Percentiles rank a stretch among this genome's conserved stretches.
Conservation (phyloP, 2,113 vertebrate genomes). For the Spea bombifrons region DNA sequence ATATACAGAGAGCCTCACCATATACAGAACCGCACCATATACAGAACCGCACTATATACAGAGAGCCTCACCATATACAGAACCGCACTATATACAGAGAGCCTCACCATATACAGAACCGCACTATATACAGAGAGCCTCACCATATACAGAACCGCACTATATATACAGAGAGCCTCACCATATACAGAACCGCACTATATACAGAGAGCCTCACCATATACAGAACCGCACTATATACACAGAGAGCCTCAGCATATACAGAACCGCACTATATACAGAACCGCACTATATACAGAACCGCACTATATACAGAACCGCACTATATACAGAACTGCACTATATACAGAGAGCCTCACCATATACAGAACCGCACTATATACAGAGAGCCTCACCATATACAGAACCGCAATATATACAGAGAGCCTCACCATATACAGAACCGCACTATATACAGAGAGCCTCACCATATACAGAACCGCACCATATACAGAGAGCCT, state of each 20-base stretch:
- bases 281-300: neutral
- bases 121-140: neutral
- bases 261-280: neutral
- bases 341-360: neutral
- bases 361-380: slow-evolving; percentile 2
- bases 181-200: neutral
- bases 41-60: neutral
- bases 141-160: no score
- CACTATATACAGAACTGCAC: neutral
- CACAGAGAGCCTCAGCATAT: neutral
- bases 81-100: neutral
- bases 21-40: neutral
- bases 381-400: neutral
- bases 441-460: neutral
- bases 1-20: neutral
- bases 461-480: neutral
- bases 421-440: neutral
- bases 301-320: neutral
- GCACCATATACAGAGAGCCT: neutral
- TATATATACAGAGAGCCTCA: neutral
- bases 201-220: no score
- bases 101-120: neutral
- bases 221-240: neutral
- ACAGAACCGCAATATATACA: neutral
- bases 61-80: neutral